Evolutionary conservation across 2,113 vertebrate genomes (phyloP), one percentile per base, ranked within the genome.

Genomic region (Numida meleagris): DNA sequence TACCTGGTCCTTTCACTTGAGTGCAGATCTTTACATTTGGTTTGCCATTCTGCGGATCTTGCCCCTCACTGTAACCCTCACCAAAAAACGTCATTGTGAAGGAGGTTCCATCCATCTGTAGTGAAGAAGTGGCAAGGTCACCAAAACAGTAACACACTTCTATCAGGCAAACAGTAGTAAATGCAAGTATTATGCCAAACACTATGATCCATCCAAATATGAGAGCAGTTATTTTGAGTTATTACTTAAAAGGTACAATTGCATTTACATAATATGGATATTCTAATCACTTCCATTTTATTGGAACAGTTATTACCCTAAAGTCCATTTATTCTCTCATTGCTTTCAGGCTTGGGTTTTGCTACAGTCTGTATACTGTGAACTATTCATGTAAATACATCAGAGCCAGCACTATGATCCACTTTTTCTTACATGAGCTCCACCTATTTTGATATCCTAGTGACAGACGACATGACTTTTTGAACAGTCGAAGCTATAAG

Each of bases 1-100:
- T 97, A 99, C 99, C 99, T 98, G 99, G 99, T 97, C 99, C 99
- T 94, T 98, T 99, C 93, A 99, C 98, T 91, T 98, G 96, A 1
- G 99, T 99, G 94, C 98, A 98, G 87, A 99, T 99, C 97, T 98
- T 99, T 59, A 97, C 87, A 51, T 98, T 98, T 58, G 99, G 99
- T 97, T 98, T 99, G 51, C 97, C 98, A 29, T 97, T 96, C 20
- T 98, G 96, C 6, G 98, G 95, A 96, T 98, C 97, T 73, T 97
- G 89, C 8, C 96, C 98, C 67, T 98, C 97, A 34, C 97, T 98
- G 95, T 99, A 99, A 72, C 99, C 99, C 92, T 99, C 98, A 14
- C 99, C 99, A 80, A 98, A 98, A 95, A 99, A 98, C 2, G 97
- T 98, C 93, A 99, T 97, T 57, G 98, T 98, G 93, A 99, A 99